These are phyloP conservation scores for Pammene fasciana DNA, from an alignment of 2,888 invertebrate genomes.

Conservation along the genomic window DNA sequence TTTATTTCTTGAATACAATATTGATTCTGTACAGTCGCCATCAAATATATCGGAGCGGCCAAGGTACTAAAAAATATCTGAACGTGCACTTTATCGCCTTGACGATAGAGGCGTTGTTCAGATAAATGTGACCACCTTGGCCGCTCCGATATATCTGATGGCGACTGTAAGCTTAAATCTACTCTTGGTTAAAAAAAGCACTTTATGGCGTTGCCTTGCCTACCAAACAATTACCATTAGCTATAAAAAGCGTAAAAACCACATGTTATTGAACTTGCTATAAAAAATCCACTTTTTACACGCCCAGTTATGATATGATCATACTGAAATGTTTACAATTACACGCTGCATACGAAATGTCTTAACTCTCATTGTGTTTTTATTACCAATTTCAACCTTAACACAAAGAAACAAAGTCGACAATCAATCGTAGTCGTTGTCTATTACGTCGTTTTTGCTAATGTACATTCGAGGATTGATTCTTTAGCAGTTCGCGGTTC, in stretches of 20 bases:
- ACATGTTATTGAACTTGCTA: slow-evolving; percentile 3
- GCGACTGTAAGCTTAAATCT: too few relatives aligned
- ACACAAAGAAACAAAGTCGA: not conserved
- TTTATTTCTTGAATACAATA: too few relatives aligned
- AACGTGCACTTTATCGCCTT: too few relatives aligned
- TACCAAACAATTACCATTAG: not conserved
- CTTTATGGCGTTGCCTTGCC: not conserved
- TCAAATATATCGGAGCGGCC: too few relatives aligned
- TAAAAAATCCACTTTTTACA: not conserved
- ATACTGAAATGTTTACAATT: slow-evolving; percentile 26
- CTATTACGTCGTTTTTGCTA: not conserved
- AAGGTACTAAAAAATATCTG: too few relatives aligned
- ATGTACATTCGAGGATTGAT: too few relatives aligned
- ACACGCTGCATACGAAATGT: not conserved
- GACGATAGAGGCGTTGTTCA: too few relatives aligned
- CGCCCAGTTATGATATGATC: slow-evolving; percentile 20
- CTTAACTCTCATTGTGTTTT: not conserved
- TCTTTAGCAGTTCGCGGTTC: too few relatives aligned
- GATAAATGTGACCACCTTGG: too few relatives aligned
- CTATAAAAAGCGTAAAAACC: not conserved
- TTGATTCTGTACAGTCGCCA: too few relatives aligned
- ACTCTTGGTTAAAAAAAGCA: not conserved
- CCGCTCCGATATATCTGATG: too few relatives aligned
- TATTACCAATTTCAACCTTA: not conserved
- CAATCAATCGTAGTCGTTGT: not conserved